These are phyloP conservation scores for Butorides virescens DNA, from an alignment of 2,113 vertebrate species.

Conservation along the genomic window DNA sequence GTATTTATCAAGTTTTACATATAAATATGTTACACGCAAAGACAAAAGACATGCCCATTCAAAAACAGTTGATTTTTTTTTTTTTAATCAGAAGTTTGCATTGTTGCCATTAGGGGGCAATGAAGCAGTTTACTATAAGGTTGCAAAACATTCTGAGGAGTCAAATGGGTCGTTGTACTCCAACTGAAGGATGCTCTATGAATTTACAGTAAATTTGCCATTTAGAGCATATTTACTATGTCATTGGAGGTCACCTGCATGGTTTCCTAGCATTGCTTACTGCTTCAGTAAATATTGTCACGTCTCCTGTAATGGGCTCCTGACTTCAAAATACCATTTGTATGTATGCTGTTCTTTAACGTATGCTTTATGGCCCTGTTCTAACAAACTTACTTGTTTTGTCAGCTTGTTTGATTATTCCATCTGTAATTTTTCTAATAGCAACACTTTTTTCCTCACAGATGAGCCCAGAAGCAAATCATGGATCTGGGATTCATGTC, in stretches of 20 bases:
- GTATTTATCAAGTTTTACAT: background rate
- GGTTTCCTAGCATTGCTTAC: background rate
- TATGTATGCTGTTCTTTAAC: background rate
- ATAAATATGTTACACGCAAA: background rate
- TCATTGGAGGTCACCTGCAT: background rate
- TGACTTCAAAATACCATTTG: background rate
- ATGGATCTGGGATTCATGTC: background rate
- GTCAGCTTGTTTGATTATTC: background rate
- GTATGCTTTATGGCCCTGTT: rapidly evolving
- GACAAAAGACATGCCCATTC: background rate
- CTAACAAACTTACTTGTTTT: background rate
- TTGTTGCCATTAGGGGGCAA: conserved; percentile 61
- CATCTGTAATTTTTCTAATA: background rate
- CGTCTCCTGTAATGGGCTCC: background rate
- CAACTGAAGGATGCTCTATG: background rate
- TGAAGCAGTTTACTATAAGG: background rate
- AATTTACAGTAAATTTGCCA: background rate
- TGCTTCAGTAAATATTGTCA: background rate
- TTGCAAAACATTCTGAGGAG: background rate
- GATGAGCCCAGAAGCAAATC: background rate
- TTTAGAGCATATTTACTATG: background rate
- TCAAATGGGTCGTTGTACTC: background rate
- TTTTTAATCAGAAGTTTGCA: background rate
- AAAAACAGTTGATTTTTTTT: background rate
- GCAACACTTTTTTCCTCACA: background rate